Evolutionary conservation across 2,113 vertebrate genomes (phyloP).

Genomic region (Sphaerodactylus townsendi): DNA sequence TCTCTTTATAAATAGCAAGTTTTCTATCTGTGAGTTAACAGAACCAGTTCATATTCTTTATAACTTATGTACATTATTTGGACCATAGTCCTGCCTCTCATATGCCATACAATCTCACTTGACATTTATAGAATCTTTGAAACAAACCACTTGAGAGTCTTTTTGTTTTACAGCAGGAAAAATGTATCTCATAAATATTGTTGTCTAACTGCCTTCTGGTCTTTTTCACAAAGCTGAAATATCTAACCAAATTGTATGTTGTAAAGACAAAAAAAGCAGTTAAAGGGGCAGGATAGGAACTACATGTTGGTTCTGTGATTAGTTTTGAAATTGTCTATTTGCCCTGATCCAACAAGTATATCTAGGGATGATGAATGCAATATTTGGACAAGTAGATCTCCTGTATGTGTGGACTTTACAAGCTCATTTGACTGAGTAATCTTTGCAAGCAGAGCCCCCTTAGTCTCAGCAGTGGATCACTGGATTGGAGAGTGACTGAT

Average conservation of each 20-base stretch:
- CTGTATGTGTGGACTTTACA: not conserved
- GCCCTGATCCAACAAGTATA: not conserved
- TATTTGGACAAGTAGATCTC: not conserved
- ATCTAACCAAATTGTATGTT: not conserved
- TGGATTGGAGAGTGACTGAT: not conserved
- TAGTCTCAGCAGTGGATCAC: not conserved
- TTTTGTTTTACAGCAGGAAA: not conserved
- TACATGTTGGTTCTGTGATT: not conserved
- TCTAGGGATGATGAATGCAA: not conserved
- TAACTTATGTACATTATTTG: not conserved
- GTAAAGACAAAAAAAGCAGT: not conserved
- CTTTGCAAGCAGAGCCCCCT: not conserved
- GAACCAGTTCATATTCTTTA: not conserved
- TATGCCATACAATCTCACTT: not conserved
- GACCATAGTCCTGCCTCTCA: not conserved
- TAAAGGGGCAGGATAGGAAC: not conserved
- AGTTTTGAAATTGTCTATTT: not conserved
- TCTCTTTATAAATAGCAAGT: not conserved
- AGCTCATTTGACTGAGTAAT: not conserved
- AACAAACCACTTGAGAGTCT: not conserved
- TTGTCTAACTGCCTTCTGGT: not conserved
- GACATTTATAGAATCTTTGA: not conserved
- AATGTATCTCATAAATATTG: not conserved
- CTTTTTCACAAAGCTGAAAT: not conserved
- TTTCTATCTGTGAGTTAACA: not conserved